Base-by-base conservation (phyloP, 2,888 invertebrate genomes). In the Sphaeridia pumilis region DNA sequence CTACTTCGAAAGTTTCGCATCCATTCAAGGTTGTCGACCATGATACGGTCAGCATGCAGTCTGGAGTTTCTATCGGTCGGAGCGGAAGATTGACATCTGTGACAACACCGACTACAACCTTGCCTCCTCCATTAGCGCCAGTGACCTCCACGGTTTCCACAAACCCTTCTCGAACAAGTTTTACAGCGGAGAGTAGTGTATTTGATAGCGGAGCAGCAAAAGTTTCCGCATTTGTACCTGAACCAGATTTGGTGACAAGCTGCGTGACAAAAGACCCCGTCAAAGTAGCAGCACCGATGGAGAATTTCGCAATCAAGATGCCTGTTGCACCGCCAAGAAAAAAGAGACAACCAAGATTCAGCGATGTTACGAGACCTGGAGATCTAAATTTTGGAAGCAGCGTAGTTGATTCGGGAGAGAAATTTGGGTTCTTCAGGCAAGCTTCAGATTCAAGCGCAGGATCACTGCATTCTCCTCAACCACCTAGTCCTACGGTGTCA, bases 171-270 rank as follows among this genome's bases (percentile, higher is more conserved):
- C 7, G 17, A 10, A 41, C 10, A 43, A 24, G 5, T 7, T 17
- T 31, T 28, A 12, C 36, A 24, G 36, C 35, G 20, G 34, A n/a
- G 20, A 43, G 35, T 25, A n/a, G 21, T 2, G 54, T 36, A 14
- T n/a, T 21, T 27, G 35, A 36, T 12, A 3, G 24, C 17, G 46
- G 24, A 10, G 14, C 45, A 4, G 12, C 48, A 20, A 46, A 34
- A 27, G 25, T 36, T 31, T 24, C 17, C 10, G 25, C 42, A 27
- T 45, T 47, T 42, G 42, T 47, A 52, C 49, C 28, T 45, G 90
- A 90, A 71, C 92, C 92, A 2, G 92, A 93, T 73, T 87, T 92
- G 67, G 88, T 92, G 65, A 87, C 88, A 54, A 92, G 63, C 48
- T 63, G 63, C 50, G 53, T 56, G 38, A 47, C 56, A 47, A 53